phyloP scores from a whole-genome alignment of 1,140 invertebrate genomes.

The Leguminivora glycinivorella region DNA sequence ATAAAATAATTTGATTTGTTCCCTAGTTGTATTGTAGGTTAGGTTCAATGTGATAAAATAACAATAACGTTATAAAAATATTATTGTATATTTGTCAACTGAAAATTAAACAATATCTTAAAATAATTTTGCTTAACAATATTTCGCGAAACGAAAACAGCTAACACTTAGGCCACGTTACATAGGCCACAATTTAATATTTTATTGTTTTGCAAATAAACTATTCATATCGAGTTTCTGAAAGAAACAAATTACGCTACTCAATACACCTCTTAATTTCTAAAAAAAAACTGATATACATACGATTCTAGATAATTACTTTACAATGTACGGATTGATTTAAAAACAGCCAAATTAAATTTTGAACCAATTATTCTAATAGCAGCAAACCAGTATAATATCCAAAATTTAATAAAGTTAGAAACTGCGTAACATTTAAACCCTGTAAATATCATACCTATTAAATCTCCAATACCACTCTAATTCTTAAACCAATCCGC shows the following conservation, averaged over 20 bases:
- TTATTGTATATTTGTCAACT: constrained; percentile 77
- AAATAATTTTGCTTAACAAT: constrained; percentile 60
- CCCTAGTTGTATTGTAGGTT: no score
- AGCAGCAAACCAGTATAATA: constrained; percentile 10
- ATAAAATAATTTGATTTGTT: no score
- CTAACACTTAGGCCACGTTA: constrained; percentile 65
- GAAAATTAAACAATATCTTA: constrained; percentile 74
- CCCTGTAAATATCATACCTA: constrained; percentile 18
- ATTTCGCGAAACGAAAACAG: constrained; percentile 66
- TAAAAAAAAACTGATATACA: constrained; percentile 68
- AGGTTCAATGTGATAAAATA: constrained; percentile 46
- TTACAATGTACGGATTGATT: constrained; percentile 38
- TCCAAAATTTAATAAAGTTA: constrained; percentile 12
- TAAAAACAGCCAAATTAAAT: constrained; percentile 22
- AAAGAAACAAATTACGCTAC: constrained; percentile 47
- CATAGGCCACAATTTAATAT: constrained; percentile 28
- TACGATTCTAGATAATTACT: constrained; percentile 51
- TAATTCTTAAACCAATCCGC: constrained; percentile 44
- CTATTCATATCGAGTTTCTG: constrained; percentile 43
- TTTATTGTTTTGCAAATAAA: constrained; percentile 39
- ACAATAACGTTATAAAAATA: constrained; percentile 56
- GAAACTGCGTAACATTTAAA: constrained; percentile 8
- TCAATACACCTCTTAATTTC: constrained; percentile 65
- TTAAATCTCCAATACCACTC: constrained; percentile 13
- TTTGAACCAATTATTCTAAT: constrained; percentile 10